Conservation (phyloP, 2,797 vertebrate genomes). For the Galago senegalensis region DNA sequence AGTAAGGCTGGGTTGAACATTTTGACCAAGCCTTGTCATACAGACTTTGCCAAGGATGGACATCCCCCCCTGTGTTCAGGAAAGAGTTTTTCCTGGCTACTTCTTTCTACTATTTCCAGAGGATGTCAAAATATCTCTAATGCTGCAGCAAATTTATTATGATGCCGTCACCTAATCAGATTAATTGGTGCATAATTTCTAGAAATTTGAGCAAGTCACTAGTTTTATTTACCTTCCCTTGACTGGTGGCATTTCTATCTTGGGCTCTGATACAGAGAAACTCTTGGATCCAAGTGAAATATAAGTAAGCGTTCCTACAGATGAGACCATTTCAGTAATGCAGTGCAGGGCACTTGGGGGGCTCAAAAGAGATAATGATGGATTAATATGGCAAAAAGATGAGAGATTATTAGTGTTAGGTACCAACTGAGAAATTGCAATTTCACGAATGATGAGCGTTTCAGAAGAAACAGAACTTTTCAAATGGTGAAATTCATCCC, state of each 20-base stretch:
- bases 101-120: constrained; percentile 22
- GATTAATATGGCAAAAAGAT: background rate
- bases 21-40: background rate
- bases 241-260: background rate
- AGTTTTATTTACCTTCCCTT: background rate
- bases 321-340: constrained; percentile 1
- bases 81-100: background rate
- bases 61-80: background rate
- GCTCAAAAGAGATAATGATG: background rate
- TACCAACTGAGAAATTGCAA: constrained; percentile 35
- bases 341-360: background rate
- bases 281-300: background rate
- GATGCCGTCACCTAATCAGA: constrained; percentile 1
- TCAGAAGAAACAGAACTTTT: constrained; percentile 47
- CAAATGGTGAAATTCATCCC: constrained; percentile 18
- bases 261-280: background rate
- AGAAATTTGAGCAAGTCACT: constrained; percentile 27
- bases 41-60: background rate
- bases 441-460: constrained; percentile 26
- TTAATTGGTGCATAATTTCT: constrained; percentile 31
- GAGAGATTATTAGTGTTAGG: constrained; percentile 2
- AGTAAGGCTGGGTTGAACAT: background rate
- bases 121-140: constrained; percentile 16
- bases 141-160: background rate
- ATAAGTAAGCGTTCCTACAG: background rate